Percentiles rank a stretch among this genome's conserved stretches.
These are phyloP conservation scores for Xestia xanthographa DNA, from an alignment of 2,888 invertebrate species.

Conservation along the genomic window DNA sequence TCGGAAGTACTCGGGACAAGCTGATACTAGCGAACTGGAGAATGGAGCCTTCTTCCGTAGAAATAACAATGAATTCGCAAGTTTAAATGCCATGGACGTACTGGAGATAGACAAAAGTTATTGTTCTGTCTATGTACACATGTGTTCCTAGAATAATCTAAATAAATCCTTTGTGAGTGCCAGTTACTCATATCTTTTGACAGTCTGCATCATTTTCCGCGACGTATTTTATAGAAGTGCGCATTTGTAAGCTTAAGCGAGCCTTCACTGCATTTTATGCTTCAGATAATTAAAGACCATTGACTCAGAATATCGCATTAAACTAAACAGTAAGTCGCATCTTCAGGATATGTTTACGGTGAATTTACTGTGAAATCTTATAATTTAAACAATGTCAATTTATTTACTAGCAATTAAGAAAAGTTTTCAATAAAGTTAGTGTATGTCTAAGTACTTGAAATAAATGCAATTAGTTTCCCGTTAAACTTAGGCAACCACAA, in stretches of 20 bases:
- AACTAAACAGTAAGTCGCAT: conserved; percentile 1
- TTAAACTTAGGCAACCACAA: conserved; percentile 6
- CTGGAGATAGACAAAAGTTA: conserved; percentile 56
- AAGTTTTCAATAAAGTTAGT: neutral
- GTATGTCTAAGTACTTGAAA: neutral
- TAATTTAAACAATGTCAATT: neutral
- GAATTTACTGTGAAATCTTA: neutral
- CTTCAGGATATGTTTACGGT: neutral
- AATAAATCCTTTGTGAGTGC: conserved; percentile 66
- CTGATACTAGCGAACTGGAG: conserved; percentile 15
- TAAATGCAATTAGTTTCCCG: conserved; percentile 23
- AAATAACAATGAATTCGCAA: conserved; percentile 46
- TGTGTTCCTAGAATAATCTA: conserved; percentile 61
- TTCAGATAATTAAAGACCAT: conserved; percentile 62
- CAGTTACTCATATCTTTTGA: conserved; percentile 67
- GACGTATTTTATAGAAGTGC: conserved; percentile 62
- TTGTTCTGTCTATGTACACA: conserved; percentile 49
- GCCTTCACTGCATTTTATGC: conserved; percentile 38
- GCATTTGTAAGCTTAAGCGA: conserved; percentile 52
- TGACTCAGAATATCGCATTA: conserved; percentile 31
- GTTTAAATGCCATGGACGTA: conserved; percentile 44
- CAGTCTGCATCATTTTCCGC: conserved; percentile 63
- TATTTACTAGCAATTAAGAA: neutral
- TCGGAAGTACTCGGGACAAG: conserved; percentile 27
- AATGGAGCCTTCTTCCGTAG: neutral